A percentile compares a stretch with the other conserved stretches of the same genome.
Conservation (phyloP, 2,888 invertebrate species). For the Autographa gamma region DNA sequence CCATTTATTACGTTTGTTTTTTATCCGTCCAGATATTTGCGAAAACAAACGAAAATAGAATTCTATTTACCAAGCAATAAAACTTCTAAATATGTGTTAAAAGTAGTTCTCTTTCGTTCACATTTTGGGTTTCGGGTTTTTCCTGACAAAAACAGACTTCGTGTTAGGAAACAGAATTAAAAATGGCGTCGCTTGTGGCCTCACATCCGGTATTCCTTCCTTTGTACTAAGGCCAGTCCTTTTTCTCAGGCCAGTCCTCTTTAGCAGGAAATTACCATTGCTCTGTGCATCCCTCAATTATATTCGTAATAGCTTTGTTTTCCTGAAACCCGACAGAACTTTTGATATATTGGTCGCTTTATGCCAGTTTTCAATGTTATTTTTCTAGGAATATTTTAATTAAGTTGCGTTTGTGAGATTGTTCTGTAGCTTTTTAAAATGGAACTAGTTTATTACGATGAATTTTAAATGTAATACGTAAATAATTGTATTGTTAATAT, state of each 20-base stretch:
- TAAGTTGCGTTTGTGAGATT: neutral
- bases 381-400: conserved; percentile 5
- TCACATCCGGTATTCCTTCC: conserved; percentile 16
- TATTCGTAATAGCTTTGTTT: conserved; percentile 11
- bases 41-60: neutral
- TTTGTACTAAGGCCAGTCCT: conserved; percentile 13
- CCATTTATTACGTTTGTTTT: neutral
- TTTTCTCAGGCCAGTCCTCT: conserved; percentile 5
- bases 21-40: neutral
- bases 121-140: neutral
- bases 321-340: conserved; percentile 11
- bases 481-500: too few relatives aligned
- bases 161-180: conserved; percentile 23
- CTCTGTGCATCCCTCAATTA: conserved; percentile 15
- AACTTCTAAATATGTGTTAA: neutral
- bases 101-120: neutral
- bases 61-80: neutral
- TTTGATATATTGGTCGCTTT: neutral
- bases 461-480: too few relatives aligned
- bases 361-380: neutral
- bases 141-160: conserved; percentile 4
- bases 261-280: conserved; percentile 45
- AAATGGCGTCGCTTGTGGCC: conserved; percentile 19
- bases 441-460: too few relatives aligned
- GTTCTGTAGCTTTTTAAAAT: too few relatives aligned